Evolutionary conservation across 1,140 invertebrate genomes (phyloP).

Genomic region (Archivesica marissinica): DNA sequence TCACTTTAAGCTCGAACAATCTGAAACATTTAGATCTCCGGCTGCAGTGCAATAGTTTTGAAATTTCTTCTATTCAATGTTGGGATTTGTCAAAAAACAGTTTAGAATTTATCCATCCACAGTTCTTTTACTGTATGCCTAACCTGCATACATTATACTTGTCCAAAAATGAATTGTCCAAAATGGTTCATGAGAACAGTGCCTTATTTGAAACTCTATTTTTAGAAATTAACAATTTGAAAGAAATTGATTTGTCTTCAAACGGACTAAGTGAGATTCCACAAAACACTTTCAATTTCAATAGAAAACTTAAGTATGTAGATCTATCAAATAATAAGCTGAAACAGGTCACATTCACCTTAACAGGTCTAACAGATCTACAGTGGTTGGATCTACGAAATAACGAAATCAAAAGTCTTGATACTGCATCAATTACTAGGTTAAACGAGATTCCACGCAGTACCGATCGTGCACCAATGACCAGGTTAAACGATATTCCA

Average conservation of each 20-base stretch:
- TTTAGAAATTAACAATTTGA: not conserved
- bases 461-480: no score
- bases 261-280: not conserved
- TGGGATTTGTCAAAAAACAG: conserved; percentile 10
- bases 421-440: not conserved
- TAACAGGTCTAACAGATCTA: not conserved
- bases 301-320: not conserved
- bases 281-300: not conserved
- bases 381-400: not conserved
- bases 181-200: not conserved
- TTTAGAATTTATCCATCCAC: conserved; percentile 26
- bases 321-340: conserved; percentile 4
- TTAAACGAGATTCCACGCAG: not conserved
- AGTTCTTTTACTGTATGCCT: not conserved
- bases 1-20: not conserved
- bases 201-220: not conserved
- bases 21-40: not conserved
- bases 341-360: not conserved
- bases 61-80: not conserved
- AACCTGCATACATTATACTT: not conserved
- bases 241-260: not conserved
- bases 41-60: not conserved
- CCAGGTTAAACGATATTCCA: no score
- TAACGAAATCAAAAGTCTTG: not conserved
- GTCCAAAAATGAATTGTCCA: not conserved